Conservation (phyloP, 2,888 invertebrate genomes). For the Adelognathus sp. region DNA sequence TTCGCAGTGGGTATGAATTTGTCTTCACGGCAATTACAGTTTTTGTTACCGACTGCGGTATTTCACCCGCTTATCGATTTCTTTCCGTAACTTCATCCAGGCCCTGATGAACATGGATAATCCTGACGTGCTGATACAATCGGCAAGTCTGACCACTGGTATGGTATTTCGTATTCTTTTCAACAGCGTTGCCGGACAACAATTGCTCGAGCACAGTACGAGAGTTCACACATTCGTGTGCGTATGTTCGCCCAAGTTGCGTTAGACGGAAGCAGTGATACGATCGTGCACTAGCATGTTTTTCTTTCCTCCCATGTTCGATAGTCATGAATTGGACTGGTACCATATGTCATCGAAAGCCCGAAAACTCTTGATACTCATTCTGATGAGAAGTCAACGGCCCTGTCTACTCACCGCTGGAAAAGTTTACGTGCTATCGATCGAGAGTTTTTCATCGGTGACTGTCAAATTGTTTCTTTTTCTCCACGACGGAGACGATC, state of each 20-base stretch:
- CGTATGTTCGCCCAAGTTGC: not conserved
- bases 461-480: no score
- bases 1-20: no score
- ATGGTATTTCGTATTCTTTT: not conserved
- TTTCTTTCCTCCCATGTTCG: no score
- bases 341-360: not conserved
- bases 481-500: no score
- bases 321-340: constrained; percentile 26
- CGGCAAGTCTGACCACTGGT: not conserved
- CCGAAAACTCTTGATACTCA: not conserved
- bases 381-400: constrained; percentile 7
- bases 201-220: constrained; percentile 17
- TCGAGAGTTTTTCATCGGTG: constrained; percentile 11
- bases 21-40: no score
- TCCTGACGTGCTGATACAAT: not conserved
- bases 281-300: no score
- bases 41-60: no score
- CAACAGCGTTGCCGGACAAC: constrained; percentile 14
- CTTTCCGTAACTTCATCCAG: not conserved
- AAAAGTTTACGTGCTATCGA: not conserved
- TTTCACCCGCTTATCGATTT: not conserved
- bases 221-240: constrained; percentile 1
- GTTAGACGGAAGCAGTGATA: no score
- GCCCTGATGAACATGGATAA: not conserved
- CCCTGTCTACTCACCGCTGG: constrained; percentile 13